These are phyloP conservation scores for Scatophagus argus DNA, from an alignment of 2,113 vertebrate genomes.

Conservation along the genomic window DNA sequence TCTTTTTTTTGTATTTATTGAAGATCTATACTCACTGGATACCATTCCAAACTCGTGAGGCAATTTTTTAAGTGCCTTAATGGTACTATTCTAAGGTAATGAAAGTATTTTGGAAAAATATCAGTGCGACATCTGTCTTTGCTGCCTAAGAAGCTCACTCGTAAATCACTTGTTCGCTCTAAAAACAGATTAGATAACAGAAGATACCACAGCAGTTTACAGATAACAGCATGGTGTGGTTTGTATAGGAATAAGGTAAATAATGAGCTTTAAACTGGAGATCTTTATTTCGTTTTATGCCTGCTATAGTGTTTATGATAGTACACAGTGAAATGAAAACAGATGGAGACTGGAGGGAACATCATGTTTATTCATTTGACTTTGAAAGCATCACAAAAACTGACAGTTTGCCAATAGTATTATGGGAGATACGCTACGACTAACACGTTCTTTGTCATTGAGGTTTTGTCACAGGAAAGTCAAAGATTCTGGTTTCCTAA, in stretches of 20 bases:
- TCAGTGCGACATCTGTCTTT: slow-evolving; percentile 59
- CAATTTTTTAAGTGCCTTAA: slow-evolving; percentile 68
- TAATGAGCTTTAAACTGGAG: slow-evolving; percentile 67
- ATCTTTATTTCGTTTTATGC: slow-evolving; percentile 44
- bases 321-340: slow-evolving; percentile 45
- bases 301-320: slow-evolving; percentile 50
- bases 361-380: slow-evolving; percentile 61
- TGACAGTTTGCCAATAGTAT: slow-evolving; percentile 50
- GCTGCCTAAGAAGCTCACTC: slow-evolving; percentile 64
- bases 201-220: slow-evolving; percentile 59
- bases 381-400: slow-evolving; percentile 47
- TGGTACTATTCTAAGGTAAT: slow-evolving; percentile 62
- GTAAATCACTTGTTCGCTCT: slow-evolving; percentile 75
- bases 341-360: slow-evolving; percentile 52
- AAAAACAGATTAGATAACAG: slow-evolving; percentile 60
- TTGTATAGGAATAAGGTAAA: slow-evolving; percentile 68
- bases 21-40: slow-evolving; percentile 58
- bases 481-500: slow-evolving; percentile 49
- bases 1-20: slow-evolving; percentile 63
- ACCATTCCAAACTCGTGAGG: slow-evolving; percentile 66
- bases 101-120: slow-evolving; percentile 61
- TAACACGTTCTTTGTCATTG: slow-evolving; percentile 45
- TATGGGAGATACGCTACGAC: slow-evolving; percentile 8
- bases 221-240: slow-evolving; percentile 68
- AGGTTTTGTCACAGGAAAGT: slow-evolving; percentile 38